Percentiles rank a stretch among this genome's conserved stretches.
Evolutionary conservation across 2,797 vertebrate species (phyloP).

Genomic region (Pristis pectinata): DNA sequence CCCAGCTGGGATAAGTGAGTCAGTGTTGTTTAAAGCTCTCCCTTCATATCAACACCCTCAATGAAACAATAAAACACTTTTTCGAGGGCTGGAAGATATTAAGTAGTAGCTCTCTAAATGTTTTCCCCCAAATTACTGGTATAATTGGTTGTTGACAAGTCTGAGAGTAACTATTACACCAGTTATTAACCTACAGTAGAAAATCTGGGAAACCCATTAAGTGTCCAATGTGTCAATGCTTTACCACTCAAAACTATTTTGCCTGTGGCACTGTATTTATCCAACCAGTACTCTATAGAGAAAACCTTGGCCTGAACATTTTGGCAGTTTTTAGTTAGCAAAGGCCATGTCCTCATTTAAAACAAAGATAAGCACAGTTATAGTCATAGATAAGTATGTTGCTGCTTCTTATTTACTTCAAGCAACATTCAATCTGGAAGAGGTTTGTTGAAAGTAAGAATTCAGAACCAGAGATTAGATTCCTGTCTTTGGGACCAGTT

Average conservation of each 20-base stretch:
- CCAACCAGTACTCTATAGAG: not conserved
- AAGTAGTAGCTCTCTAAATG: not conserved
- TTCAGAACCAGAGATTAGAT: conserved; percentile 21
- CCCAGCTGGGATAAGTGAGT: not conserved
- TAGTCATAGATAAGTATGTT: not conserved
- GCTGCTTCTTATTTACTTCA: conserved; percentile 25
- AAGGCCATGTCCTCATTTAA: conserved; percentile 8
- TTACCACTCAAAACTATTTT: conserved; percentile 9
- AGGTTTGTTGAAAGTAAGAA: not conserved
- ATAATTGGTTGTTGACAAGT: conserved; percentile 8
- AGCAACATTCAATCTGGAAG: not conserved
- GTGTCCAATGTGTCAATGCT: not conserved
- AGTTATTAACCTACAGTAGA: not conserved
- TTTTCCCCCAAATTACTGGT: not conserved
- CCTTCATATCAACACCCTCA: not conserved
- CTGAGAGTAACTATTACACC: not conserved
- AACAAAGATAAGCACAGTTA: conserved; percentile 25
- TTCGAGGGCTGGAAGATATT: not conserved
- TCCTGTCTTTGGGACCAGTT: conserved; percentile 13
- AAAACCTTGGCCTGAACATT: not conserved
- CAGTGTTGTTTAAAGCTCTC: not conserved
- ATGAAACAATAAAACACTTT: not conserved
- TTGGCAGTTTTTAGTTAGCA: conserved; percentile 31
- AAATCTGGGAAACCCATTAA: not conserved
- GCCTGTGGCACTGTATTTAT: conserved; percentile 13